phyloP scores from a whole-genome alignment of 35 echinoderm and acorn worm species.

The Apostichopus californicus region DNA sequence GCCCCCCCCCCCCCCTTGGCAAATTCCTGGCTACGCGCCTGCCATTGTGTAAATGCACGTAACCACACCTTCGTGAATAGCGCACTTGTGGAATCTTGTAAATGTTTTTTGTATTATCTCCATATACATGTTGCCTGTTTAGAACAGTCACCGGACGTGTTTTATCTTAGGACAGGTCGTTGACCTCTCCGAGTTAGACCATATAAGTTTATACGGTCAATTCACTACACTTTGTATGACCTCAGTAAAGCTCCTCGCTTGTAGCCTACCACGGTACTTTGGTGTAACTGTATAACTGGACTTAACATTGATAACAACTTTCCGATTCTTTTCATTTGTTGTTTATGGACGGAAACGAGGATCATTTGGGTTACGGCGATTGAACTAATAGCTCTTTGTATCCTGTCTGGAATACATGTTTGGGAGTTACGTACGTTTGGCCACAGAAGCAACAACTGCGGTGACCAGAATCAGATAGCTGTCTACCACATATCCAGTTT shows the following conservation, averaged over 20 bases:
- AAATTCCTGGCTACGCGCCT: too few species aligned
- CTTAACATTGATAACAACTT: slow-evolving; percentile 27
- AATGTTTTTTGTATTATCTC: too few species aligned
- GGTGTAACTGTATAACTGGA: not conserved
- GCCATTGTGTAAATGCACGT: too few species aligned
- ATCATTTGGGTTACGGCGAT: slow-evolving; percentile 26
- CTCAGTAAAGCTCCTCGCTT: too few species aligned
- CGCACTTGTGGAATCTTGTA: too few species aligned
- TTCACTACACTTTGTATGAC: too few species aligned
- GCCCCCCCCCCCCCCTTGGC: too few species aligned
- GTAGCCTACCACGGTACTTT: too few species aligned
- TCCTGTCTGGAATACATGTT: slow-evolving; percentile 22
- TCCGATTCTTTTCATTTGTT: not conserved
- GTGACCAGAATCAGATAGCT: slow-evolving; percentile 12
- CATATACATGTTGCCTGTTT: not conserved
- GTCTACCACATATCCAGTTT: not conserved
- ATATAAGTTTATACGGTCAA: not conserved
- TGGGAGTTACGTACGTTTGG: not conserved
- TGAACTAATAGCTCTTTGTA: slow-evolving; percentile 5
- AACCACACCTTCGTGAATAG: too few species aligned
- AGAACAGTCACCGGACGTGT: not conserved
- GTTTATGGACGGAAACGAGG: slow-evolving; percentile 32
- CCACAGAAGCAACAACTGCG: not conserved
- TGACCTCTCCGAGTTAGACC: not conserved
- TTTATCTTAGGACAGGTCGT: not conserved